These are phyloP conservation scores for Aelia acuminata DNA, from an alignment of 2,888 invertebrate genomes.

Conservation along the genomic window DNA sequence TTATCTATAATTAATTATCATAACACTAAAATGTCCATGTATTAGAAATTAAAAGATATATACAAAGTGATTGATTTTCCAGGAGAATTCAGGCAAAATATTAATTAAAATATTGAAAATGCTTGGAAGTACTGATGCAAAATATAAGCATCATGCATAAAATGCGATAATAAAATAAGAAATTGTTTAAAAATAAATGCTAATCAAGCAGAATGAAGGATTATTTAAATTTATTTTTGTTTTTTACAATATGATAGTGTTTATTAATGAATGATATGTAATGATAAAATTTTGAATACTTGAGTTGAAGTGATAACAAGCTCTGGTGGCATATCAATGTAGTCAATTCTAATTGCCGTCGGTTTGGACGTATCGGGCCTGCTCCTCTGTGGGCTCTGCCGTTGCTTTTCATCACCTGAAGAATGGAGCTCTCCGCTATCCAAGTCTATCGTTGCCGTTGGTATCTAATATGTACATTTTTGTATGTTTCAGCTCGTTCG, in stretches of 20 bases:
- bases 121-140: slow-evolving; percentile 30
- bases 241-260: slow-evolving; percentile 31
- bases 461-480: slow-evolving; percentile 63
- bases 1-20: no score
- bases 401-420: slow-evolving; percentile 60
- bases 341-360: slow-evolving; percentile 51
- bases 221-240: no score
- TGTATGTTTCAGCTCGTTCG: slow-evolving; percentile 14
- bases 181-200: not conserved
- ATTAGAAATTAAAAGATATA: not conserved
- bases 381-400: slow-evolving; percentile 37
- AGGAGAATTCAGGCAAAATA: slow-evolving; percentile 31
- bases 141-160: not conserved
- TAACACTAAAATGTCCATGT: no score
- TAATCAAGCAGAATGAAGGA: not conserved
- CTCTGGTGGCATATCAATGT: slow-evolving; percentile 70
- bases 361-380: not conserved
- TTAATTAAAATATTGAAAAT: not conserved
- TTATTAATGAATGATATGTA: not conserved
- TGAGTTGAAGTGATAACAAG: slow-evolving; percentile 71
- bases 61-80: not conserved
- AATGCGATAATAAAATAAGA: not conserved
- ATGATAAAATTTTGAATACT: slow-evolving; percentile 53
- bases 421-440: slow-evolving; percentile 62
- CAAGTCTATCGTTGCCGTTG: slow-evolving; percentile 65